These are phyloP conservation scores for Pseudomyrmex sp. DNA, from an alignment of 1,140 invertebrate species.

Conservation along the genomic window DNA sequence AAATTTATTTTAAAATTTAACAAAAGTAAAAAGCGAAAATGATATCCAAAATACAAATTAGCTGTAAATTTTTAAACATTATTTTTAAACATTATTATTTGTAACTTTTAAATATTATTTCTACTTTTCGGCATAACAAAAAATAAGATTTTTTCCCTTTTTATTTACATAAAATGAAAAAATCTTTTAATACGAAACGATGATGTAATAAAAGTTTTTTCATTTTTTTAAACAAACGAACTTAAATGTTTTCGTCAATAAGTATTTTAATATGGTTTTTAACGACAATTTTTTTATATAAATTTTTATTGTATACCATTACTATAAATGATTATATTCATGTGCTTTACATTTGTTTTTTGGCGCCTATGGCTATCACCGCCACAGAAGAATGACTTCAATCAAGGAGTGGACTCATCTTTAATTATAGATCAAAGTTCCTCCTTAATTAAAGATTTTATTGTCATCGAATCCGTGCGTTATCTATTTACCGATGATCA, in stretches of 20 bases:
- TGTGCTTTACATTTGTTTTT: neutral
- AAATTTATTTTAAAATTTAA: no score
- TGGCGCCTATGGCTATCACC: neutral
- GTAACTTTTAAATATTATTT: no score
- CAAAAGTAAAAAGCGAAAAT: no score
- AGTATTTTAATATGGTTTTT: neutral
- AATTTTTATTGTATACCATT: no score
- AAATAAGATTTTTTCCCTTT: no score
- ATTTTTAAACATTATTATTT: no score
- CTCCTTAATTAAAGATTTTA: slow-evolving; percentile 8
- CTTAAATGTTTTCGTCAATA: neutral
- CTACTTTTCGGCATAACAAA: no score
- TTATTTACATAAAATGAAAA: no score
- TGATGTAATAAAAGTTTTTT: neutral
- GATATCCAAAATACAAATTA: no score
- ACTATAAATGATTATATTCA: neutral
- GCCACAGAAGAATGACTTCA: neutral
- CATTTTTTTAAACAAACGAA: neutral
- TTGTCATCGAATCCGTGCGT: neutral
- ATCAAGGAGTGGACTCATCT: neutral
- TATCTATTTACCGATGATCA: neutral
- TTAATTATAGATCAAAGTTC: neutral
- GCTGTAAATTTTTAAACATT: no score
- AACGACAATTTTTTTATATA: no score
- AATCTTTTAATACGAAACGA: no score